Base-by-base conservation (phyloP, 2,113 vertebrate genomes). In the Eublepharis macularius region DNA sequence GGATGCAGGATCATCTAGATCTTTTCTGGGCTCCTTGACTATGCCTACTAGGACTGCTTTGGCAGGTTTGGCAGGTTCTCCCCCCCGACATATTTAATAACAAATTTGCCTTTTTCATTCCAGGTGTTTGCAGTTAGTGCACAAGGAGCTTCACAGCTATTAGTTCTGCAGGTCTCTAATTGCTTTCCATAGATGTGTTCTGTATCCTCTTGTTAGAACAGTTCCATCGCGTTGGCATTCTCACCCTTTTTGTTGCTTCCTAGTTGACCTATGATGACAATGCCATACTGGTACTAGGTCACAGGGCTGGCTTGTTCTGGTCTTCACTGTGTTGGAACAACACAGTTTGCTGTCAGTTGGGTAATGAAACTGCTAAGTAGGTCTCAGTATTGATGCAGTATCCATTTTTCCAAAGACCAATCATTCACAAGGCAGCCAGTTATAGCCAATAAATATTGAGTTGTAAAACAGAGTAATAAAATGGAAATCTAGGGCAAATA, bases 171-270 rank as follows among this genome's bases (percentile, higher is more conserved):
- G 60, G 77, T 68, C 68, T 65, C 57, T 32, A 17, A 65, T 32
- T 29, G 81, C 34, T 68, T 85, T 73, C 45, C 89, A 75, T 80
- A 77, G 76, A 80, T 76, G 74, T 86, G 32, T 89, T 78, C 73
- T 60, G 80, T 78, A 81, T 89, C 76, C n/a, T 90, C 78, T 57
- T 83, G 69, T 79, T 82, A 87, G 51, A 89, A 60, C 88, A 84
- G 80, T 47, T 0, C 82, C 32, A 63, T 14, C 65, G 81, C 88
- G 60, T 63, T 63, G 81, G 60, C 81, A 83, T 89, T 76, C 43
- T 78, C 6, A 81, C 14, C 82, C 66, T 80, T 72, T 45, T 17
- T 82, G 89, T 91, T 43, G 76, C 84, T 43, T 68, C 83, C 45
- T 51, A 72, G 63, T 82, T 4, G 17, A 65, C 26, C 26, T 0